phyloP scores from a whole-genome alignment of 2,113 vertebrate species.

The Turdus rufiventris region DNA sequence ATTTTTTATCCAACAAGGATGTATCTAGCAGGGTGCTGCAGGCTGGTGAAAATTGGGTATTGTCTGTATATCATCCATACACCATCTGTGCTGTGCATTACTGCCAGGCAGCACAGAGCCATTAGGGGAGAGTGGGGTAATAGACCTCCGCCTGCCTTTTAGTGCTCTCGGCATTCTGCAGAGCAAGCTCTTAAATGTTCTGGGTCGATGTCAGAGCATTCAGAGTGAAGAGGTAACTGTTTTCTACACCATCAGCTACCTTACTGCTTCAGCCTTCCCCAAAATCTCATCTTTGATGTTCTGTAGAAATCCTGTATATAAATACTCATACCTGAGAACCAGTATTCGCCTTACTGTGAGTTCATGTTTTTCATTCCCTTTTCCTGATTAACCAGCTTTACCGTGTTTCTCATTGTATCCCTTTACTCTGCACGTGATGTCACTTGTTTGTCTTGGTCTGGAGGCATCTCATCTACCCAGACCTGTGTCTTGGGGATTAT shows the following conservation, averaged over 20 bases:
- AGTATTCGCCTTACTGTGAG: neutral
- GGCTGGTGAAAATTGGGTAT: neutral
- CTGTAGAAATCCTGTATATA: neutral
- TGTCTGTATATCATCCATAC: neutral
- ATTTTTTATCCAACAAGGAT: neutral
- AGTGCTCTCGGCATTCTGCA: neutral
- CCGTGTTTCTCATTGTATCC: neutral
- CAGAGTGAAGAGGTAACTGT: neutral
- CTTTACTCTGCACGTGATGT: neutral
- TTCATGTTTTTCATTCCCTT: neutral
- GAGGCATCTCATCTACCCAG: neutral
- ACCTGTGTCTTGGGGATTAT: neutral
- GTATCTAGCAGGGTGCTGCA: neutral
- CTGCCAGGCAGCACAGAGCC: neutral
- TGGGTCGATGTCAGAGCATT: accelerated
- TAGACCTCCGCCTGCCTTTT: neutral
- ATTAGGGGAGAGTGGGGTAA: neutral
- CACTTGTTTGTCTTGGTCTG: neutral
- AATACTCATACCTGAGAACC: neutral
- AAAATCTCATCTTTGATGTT: neutral
- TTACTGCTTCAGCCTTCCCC: neutral
- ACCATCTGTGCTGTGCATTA: neutral
- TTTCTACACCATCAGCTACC: neutral
- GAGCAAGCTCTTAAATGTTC: neutral
- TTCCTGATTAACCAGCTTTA: neutral